Evolutionary conservation across 2,888 invertebrate species (phyloP).

Genomic region (Seira musarum): DNA sequence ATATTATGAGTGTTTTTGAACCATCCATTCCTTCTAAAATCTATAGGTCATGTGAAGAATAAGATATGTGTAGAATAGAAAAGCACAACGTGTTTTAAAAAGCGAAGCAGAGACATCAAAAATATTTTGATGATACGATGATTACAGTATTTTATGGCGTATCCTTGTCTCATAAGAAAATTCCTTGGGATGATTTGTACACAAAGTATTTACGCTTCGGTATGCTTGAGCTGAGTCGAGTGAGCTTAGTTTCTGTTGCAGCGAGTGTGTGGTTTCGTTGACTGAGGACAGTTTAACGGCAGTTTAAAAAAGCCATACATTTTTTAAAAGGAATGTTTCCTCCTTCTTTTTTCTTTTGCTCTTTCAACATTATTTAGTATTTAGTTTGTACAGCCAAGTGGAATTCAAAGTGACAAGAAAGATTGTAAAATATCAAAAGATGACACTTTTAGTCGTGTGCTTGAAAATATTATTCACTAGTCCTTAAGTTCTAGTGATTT

Average conservation of each 20-base stretch:
- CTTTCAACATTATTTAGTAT: not conserved
- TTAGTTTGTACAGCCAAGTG: not conserved
- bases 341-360: not conserved
- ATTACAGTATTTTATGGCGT: slow-evolving; percentile 45
- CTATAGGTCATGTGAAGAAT: not conserved
- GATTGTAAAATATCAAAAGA: slow-evolving; percentile 2
- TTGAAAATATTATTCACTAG: not conserved
- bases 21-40: not conserved
- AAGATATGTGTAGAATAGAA: not conserved
- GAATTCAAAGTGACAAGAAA: slow-evolving; percentile 3
- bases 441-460: slow-evolving; percentile 5
- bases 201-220: slow-evolving; percentile 6
- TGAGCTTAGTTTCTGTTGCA: not conserved
- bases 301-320: slow-evolving; percentile 25
- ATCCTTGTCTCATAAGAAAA: slow-evolving; percentile 50
- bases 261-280: slow-evolving; percentile 24
- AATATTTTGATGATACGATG: slow-evolving; percentile 43
- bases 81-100: not conserved
- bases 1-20: not conserved
- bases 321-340: not conserved
- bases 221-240: slow-evolving; percentile 9
- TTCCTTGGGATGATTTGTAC: slow-evolving; percentile 49
- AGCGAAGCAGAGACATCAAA: not conserved
- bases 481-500: no score
- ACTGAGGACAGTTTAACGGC: slow-evolving; percentile 41